These are phyloP conservation scores for Aegypius monachus DNA, from an alignment of 2,113 vertebrate genomes.

Conservation along the genomic window DNA sequence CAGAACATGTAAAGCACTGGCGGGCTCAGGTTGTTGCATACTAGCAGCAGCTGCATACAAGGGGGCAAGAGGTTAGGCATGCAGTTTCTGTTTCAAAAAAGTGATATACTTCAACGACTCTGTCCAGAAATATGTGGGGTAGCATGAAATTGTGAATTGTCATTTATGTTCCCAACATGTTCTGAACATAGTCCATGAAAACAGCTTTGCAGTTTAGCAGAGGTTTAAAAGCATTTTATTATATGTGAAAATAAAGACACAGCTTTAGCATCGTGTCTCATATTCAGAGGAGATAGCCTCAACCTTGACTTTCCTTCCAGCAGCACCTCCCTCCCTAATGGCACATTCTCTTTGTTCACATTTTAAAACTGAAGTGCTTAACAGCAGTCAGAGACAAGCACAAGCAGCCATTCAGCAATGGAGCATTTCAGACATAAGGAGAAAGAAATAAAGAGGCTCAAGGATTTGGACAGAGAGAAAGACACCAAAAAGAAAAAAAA, in stretches of 20 bases:
- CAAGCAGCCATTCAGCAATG: conserved; percentile 7
- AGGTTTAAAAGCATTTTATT: conserved; percentile 26
- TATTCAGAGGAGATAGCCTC: background rate
- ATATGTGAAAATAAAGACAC: background rate
- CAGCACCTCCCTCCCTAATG: background rate
- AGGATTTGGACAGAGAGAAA: background rate
- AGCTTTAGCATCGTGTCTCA: background rate
- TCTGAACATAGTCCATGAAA: background rate
- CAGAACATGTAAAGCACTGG: background rate
- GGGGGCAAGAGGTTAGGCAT: background rate
- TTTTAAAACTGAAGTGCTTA: conserved; percentile 55
- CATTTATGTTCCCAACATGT: background rate
- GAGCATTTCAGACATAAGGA: conserved; percentile 45
- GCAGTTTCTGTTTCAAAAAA: conserved; percentile 19
- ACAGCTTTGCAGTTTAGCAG: background rate
- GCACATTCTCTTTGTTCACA: conserved; percentile 41
- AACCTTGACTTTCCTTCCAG: conserved; percentile 19
- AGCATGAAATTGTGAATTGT: background rate
- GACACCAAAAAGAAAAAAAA: background rate
- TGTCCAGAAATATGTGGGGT: background rate
- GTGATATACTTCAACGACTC: background rate
- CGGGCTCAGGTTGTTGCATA: conserved; percentile 1
- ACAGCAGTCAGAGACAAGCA: background rate
- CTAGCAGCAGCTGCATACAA: background rate
- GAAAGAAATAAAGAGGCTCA: conserved; percentile 37